A percentile compares a stretch with the other conserved stretches of the same genome.
Conservation (phyloP, 2,888 invertebrate species). For the Drosophila buzzatii region DNA sequence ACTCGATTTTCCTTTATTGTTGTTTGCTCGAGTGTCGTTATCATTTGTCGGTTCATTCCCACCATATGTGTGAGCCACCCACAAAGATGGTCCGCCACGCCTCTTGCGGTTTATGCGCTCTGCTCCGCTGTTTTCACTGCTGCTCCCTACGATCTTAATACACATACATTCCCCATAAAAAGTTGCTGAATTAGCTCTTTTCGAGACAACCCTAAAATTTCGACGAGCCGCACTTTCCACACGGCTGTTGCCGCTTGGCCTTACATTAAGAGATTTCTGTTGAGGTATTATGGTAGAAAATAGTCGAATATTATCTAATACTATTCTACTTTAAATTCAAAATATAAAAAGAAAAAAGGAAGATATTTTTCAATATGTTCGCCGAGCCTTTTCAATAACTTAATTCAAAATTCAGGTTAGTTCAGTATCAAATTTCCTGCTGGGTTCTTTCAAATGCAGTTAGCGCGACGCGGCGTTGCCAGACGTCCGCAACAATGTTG, state of each 20-base stretch:
- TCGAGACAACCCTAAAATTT: conserved; percentile 16
- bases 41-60: conserved; percentile 74
- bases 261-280: background rate
- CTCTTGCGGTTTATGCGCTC: conserved; percentile 43
- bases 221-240: conserved; percentile 1
- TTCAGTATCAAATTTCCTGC: background rate
- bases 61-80: conserved; percentile 60
- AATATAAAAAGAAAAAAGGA: too few species aligned
- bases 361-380: background rate
- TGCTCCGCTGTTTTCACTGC: conserved; percentile 39
- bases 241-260: background rate
- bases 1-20: conserved; percentile 80
- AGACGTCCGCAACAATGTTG: conserved; percentile 9
- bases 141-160: conserved; percentile 27
- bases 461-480: conserved; percentile 21
- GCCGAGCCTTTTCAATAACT: background rate
- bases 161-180: conserved; percentile 20
- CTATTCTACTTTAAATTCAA: background rate
- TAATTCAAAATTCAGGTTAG: background rate
- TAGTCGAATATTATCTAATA: background rate
- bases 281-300: background rate
- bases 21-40: conserved; percentile 79
- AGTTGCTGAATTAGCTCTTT: conserved; percentile 47
- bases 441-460: conserved; percentile 10
- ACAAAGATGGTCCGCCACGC: conserved; percentile 8